phyloP scores from a whole-genome alignment of 2,888 invertebrate species.

The Apodemia duryi region DNA sequence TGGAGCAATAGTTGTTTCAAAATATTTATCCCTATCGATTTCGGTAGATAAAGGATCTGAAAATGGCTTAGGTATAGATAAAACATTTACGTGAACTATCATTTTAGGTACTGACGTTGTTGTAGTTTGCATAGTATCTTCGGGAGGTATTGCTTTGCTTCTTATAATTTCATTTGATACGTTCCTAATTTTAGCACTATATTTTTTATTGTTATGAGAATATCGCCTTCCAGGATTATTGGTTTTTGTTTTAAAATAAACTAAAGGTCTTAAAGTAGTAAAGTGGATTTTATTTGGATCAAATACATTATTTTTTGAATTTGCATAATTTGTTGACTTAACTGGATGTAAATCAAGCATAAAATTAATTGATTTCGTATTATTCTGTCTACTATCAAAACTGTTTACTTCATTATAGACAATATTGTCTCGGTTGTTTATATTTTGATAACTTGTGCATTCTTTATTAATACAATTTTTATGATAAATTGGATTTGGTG shows the following conservation, averaged over 20 bases:
- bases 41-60: background rate
- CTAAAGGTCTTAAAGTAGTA: slow-evolving; percentile 54
- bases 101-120: background rate
- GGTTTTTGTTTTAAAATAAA: slow-evolving; percentile 60
- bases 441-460: background rate
- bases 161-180: background rate
- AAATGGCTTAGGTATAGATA: slow-evolving; percentile 6
- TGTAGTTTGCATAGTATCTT: slow-evolving; percentile 2
- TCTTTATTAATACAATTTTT: background rate
- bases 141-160: background rate
- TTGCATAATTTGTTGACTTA: slow-evolving; percentile 35
- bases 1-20: slow-evolving; percentile 32
- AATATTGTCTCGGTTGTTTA: background rate
- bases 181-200: slow-evolving; percentile 16
- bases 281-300: slow-evolving; percentile 50
- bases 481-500: background rate
- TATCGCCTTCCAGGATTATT: slow-evolving; percentile 41
- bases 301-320: slow-evolving; percentile 21
- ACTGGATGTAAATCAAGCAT: slow-evolving; percentile 83
- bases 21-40: background rate
- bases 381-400: background rate
- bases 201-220: slow-evolving; percentile 42
- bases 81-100: slow-evolving; percentile 2
- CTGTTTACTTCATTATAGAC: slow-evolving; percentile 6
- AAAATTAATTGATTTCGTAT: slow-evolving; percentile 79